phyloP scores from a whole-genome alignment of 2,797 vertebrate species.

The Eulemur coronatus region DNA sequence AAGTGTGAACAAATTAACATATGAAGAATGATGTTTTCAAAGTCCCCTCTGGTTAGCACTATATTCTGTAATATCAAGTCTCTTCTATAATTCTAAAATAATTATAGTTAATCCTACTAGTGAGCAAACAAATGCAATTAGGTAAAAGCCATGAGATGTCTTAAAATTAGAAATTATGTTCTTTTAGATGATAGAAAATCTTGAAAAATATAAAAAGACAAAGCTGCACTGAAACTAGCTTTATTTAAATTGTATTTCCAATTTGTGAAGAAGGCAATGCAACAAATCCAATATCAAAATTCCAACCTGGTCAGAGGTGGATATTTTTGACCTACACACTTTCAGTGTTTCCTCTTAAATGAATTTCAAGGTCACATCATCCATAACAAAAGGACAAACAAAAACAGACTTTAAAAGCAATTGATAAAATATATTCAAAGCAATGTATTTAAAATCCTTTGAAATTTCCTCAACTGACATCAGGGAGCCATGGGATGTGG shows the following conservation, averaged over 20 bases:
- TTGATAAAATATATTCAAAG: conserved; percentile 56
- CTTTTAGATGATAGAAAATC: neutral
- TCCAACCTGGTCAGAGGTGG: neutral
- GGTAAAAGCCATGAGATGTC: neutral
- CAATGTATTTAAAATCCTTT: neutral
- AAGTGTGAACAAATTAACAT: neutral
- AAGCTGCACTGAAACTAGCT: rapidly evolving
- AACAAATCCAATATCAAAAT: conserved; percentile 52
- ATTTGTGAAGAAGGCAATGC: neutral
- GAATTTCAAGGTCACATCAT: conserved; percentile 32
- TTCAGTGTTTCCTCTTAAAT: conserved; percentile 41
- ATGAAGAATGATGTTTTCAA: neutral
- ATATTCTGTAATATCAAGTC: neutral
- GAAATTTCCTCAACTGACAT: neutral
- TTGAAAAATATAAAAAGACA: neutral
- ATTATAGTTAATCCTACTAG: neutral
- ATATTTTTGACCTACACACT: conserved; percentile 12
- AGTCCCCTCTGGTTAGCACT: neutral
- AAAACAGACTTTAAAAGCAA: neutral
- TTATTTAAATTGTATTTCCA: neutral
- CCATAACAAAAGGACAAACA: neutral
- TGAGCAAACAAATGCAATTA: conserved; percentile 9
- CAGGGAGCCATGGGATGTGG: neutral
- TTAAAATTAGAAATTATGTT: neutral
- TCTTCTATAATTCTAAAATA: neutral